phyloP scores from a whole-genome alignment of 2,113 vertebrate genomes.

The Xenopus borealis region DNA sequence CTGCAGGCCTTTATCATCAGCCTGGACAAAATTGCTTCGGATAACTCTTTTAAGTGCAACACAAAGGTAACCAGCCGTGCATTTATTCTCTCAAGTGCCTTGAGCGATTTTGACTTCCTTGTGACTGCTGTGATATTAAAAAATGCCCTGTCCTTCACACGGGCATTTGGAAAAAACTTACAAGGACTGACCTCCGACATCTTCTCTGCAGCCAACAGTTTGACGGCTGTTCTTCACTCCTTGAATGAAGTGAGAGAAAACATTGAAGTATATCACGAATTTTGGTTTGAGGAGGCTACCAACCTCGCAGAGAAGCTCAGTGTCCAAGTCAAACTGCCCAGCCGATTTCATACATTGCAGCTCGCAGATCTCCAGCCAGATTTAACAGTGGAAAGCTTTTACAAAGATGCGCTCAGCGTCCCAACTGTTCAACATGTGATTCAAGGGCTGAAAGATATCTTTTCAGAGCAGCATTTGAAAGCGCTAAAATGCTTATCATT shows the following conservation, averaged over 20 bases:
- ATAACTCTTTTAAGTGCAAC: slow-evolving; percentile 74
- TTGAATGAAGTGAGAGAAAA: slow-evolving; percentile 90
- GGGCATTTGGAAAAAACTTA: slow-evolving; percentile 85
- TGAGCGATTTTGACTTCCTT: slow-evolving; percentile 88
- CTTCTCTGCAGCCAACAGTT: slow-evolving; percentile 77
- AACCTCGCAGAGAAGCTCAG: slow-evolving; percentile 80
- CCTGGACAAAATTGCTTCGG: slow-evolving; percentile 80
- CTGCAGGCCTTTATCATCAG: slow-evolving; percentile 82
- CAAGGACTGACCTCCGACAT: slow-evolving; percentile 62
- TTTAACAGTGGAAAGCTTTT: slow-evolving; percentile 79
- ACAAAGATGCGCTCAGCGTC: slow-evolving; percentile 81
- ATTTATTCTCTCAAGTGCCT: slow-evolving; percentile 78
- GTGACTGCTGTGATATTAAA: slow-evolving; percentile 85
- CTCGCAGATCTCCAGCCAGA: slow-evolving; percentile 63
- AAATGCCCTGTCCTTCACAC: slow-evolving; percentile 77
- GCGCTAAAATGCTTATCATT: slow-evolving; percentile 81
- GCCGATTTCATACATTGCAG: slow-evolving; percentile 72
- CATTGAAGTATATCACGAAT: slow-evolving; percentile 93
- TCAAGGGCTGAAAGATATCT: slow-evolving; percentile 79
- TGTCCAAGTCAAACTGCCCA: slow-evolving; percentile 79
- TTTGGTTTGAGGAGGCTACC: slow-evolving; percentile 91
- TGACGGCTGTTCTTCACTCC: slow-evolving; percentile 82
- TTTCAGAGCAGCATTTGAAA: slow-evolving; percentile 84
- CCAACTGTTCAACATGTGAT: slow-evolving; percentile 78
- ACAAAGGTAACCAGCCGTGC: slow-evolving; percentile 59